phyloP scores from a whole-genome alignment of 92 coral and sea anemone species.

The Epizoanthus ramosus region DNA sequence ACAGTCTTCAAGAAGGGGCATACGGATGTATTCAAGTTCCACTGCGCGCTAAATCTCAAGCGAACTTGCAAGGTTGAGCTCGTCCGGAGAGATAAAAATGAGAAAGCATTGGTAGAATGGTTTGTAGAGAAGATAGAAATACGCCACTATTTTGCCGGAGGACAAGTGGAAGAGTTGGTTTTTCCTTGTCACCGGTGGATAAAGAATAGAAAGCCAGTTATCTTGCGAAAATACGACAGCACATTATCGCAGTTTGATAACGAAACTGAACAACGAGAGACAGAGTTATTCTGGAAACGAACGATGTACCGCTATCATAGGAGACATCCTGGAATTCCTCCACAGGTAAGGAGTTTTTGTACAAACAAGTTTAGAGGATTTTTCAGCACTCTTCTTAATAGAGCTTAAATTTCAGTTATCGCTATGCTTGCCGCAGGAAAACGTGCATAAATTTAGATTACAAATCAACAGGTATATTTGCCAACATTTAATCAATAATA shows the following conservation, averaged over 20 bases:
- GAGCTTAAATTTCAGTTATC: too few relatives aligned
- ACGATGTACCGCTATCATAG: slow-evolving; percentile 92
- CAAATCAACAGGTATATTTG: not conserved
- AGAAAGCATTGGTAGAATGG: slow-evolving; percentile 89
- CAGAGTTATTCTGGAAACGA: slow-evolving; percentile 92
- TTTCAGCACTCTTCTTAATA: too few relatives aligned
- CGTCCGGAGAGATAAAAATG: slow-evolving; percentile 74
- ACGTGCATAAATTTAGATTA: not conserved
- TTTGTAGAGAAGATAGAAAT: slow-evolving; percentile 91
- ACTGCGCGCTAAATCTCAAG: slow-evolving; percentile 59
- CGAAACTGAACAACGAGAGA: slow-evolving; percentile 85
- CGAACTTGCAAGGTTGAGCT: slow-evolving; percentile 75
- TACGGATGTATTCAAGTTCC: slow-evolving; percentile 83
- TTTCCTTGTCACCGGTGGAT: slow-evolving; percentile 98
- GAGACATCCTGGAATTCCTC: slow-evolving; percentile 73
- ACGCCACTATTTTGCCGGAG: slow-evolving; percentile 69
- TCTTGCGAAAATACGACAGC: slow-evolving; percentile 71
- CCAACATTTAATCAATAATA: not conserved
- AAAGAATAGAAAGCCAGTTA: slow-evolving; percentile 70
- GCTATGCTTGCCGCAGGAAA: too few relatives aligned
- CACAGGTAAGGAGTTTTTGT: slow-evolving; percentile 65
- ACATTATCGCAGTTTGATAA: slow-evolving; percentile 79
- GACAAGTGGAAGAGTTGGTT: slow-evolving; percentile 65
- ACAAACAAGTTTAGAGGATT: too few relatives aligned
- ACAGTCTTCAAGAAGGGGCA: slow-evolving; percentile 97